Evolutionary conservation across 2,888 invertebrate species (phyloP).

Genomic region (Hypomecis punctinalis): DNA sequence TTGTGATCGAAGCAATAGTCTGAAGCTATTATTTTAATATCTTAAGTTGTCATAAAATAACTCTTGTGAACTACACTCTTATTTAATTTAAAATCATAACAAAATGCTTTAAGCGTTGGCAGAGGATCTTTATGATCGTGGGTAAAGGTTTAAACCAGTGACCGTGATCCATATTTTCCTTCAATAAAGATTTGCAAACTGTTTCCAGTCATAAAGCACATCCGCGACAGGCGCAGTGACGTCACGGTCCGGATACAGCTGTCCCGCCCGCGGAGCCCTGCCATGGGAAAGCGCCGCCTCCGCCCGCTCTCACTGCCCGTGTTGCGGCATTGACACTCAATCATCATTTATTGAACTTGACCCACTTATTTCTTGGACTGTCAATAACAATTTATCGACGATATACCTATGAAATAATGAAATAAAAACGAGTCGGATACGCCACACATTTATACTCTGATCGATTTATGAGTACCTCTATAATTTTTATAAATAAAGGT

Average conservation of each 20-base stretch:
- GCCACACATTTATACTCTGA: not conserved
- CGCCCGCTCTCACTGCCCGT: slow-evolving; percentile 51
- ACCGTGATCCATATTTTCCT: slow-evolving; percentile 2
- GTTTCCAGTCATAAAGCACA: slow-evolving; percentile 21
- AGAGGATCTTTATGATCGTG: too few species aligned
- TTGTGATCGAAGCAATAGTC: too few species aligned
- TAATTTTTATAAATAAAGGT: too few species aligned
- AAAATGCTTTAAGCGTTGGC: too few species aligned
- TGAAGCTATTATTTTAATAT: too few species aligned
- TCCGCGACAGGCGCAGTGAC: slow-evolving; percentile 43
- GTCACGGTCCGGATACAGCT: slow-evolving; percentile 44
- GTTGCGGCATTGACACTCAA: slow-evolving; percentile 64
- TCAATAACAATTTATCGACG: not conserved
- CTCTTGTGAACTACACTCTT: too few species aligned
- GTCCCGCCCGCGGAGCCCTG: slow-evolving; percentile 44
- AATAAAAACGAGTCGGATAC: not conserved
- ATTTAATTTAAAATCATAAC: too few species aligned
- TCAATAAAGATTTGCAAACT: slow-evolving; percentile 9
- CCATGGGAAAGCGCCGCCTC: slow-evolving; percentile 71
- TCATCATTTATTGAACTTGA: slow-evolving; percentile 63
- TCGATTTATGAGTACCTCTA: not conserved
- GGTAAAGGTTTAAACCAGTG: not conserved
- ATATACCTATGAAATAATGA: not conserved
- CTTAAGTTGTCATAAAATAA: too few species aligned
- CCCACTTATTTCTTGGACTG: slow-evolving; percentile 50